These are phyloP conservation scores for Vimba vimba DNA, from an alignment of 2,113 vertebrate genomes.

Conservation along the genomic window DNA sequence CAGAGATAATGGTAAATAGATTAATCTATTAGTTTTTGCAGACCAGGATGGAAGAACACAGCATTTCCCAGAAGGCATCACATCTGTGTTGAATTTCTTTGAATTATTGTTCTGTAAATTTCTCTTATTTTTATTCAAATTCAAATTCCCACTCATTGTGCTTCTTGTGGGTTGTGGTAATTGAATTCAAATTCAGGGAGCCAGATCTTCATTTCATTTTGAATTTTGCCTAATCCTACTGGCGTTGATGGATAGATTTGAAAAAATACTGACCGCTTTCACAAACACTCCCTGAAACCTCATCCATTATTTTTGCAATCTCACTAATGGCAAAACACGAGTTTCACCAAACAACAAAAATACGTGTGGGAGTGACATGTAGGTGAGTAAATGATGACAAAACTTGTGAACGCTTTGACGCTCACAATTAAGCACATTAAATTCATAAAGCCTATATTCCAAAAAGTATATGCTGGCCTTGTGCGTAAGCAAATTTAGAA, in stretches of 20 bases:
- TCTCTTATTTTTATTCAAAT: background rate
- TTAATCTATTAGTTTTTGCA: background rate
- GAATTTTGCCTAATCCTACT: background rate
- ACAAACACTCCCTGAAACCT: constrained; percentile 1
- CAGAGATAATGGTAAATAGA: background rate
- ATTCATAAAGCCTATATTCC: background rate
- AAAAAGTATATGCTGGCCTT: constrained; percentile 26
- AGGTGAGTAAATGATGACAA: background rate
- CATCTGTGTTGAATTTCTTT: background rate
- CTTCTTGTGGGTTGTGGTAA: background rate
- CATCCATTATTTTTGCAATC: background rate
- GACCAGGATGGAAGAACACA: background rate
- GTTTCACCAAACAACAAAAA: background rate
- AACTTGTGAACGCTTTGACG: background rate
- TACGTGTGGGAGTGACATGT: background rate
- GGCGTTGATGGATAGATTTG: background rate
- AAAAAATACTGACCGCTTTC: background rate
- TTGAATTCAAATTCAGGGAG: background rate
- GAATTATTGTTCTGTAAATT: background rate
- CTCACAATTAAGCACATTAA: constrained; percentile 11
- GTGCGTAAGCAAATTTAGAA: constrained; percentile 52
- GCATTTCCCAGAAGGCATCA: background rate
- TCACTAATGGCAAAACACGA: background rate
- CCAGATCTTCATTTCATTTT: background rate
- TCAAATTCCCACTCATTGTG: background rate